These are phyloP conservation scores for Lasiurus cinereus DNA, from an alignment of 2,113 vertebrate species.

Conservation along the genomic window DNA sequence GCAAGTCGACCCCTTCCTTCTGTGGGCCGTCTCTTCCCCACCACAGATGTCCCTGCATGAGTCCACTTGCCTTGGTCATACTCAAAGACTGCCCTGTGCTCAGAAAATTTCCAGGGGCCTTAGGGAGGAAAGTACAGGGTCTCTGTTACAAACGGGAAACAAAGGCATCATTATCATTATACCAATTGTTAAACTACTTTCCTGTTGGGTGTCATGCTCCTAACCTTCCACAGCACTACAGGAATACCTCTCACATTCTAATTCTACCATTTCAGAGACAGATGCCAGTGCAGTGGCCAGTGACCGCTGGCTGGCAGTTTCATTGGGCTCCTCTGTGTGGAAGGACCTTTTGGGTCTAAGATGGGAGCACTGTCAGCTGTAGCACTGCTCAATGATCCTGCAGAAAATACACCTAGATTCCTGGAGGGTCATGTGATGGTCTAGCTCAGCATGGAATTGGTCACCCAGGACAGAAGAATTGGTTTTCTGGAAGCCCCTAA, in stretches of 20 bases:
- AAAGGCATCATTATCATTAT: conserved; percentile 57
- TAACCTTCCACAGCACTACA: conserved; percentile 61
- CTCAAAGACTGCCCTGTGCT: not conserved
- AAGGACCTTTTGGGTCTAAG: conserved; percentile 9
- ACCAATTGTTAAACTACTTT: not conserved
- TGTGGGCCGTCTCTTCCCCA: not conserved
- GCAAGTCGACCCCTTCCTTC: not conserved
- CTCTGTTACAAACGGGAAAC: conserved; percentile 53
- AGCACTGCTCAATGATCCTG: not conserved
- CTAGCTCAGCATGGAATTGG: not conserved
- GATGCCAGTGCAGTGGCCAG: conserved; percentile 44
- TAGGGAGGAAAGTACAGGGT: not conserved
- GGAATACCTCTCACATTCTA: conserved; percentile 64
- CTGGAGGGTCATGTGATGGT: not conserved
- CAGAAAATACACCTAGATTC: not conserved
- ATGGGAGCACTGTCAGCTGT: not conserved
- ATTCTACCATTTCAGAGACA: conserved; percentile 58
- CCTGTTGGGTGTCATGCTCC: conserved; percentile 55
- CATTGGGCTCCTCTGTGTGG: not conserved
- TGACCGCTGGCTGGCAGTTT: not conserved
- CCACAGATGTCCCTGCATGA: not conserved
- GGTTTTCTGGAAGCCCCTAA: conserved; percentile 58
- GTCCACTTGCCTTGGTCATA: not conserved
- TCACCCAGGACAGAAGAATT: not conserved
- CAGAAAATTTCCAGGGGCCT: not conserved